A percentile compares a stretch with the other conserved stretches of the same genome.
Conservation (phyloP, 1,140 invertebrate species). For the Eumaeus atala region DNA sequence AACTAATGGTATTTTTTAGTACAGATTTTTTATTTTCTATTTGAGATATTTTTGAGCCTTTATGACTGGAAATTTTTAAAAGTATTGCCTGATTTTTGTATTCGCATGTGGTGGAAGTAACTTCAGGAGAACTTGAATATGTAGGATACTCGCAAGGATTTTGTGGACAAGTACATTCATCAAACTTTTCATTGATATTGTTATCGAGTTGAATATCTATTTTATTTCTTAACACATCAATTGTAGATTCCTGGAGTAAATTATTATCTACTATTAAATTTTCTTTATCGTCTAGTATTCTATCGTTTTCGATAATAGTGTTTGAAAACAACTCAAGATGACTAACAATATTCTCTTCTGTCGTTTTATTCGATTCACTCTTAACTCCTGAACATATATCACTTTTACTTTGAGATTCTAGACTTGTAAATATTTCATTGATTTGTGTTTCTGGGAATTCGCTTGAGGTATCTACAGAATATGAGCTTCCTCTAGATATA, state of each 20-base stretch:
- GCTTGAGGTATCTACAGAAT: conserved; percentile 51
- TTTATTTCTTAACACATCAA: neutral
- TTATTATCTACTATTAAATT: neutral
- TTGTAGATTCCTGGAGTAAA: neutral
- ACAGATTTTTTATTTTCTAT: conserved; percentile 35
- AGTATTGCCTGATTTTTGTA: conserved; percentile 52
- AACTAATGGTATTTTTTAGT: conserved; percentile 33
- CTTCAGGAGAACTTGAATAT: conserved; percentile 54
- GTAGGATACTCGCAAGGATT: conserved; percentile 14
- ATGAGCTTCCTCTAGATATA: conserved; percentile 40
- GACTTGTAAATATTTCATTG: conserved; percentile 45
- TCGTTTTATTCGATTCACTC: conserved; percentile 5
- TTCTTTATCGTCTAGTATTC: conserved; percentile 7
- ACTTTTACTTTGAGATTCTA: conserved; percentile 37
- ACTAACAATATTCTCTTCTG: neutral
- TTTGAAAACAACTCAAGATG: conserved; percentile 1
- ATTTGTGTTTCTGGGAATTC: conserved; percentile 55
- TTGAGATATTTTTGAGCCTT: conserved; percentile 50
- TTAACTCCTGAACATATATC: conserved; percentile 14
- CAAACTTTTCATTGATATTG: neutral
- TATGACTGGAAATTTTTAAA: conserved; percentile 59
- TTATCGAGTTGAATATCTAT: neutral
- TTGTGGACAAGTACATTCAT: conserved; percentile 7
- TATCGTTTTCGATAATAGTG: neutral
- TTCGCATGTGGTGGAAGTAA: conserved; percentile 67